Evolutionary conservation across 2,113 vertebrate species (phyloP).

Genomic region (Tinamus guttatus): DNA sequence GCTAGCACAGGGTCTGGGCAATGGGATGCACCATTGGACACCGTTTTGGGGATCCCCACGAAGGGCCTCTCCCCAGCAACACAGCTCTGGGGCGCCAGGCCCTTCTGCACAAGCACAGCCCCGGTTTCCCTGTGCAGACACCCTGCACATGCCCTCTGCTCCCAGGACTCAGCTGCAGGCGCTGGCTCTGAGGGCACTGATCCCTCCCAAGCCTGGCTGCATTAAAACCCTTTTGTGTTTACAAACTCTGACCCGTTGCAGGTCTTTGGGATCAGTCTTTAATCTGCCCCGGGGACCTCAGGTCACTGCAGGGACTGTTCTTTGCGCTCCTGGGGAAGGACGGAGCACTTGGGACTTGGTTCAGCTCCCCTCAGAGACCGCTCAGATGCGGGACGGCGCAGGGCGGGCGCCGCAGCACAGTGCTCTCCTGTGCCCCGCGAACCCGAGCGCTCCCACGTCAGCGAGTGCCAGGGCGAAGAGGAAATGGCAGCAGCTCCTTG

Average conservation of each 20-base stretch:
- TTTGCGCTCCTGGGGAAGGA: background rate
- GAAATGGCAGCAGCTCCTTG: rapidly evolving
- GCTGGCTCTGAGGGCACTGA: background rate
- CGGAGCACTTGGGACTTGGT: background rate
- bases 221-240: constrained; percentile 40
- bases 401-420: background rate
- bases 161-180: rapidly evolving
- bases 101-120: background rate
- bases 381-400: background rate
- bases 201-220: background rate
- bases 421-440: background rate
- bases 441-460: background rate
- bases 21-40: rapidly evolving
- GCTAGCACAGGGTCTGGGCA: rapidly evolving
- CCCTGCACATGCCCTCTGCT: rapidly evolving
- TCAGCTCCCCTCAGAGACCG: rapidly evolving
- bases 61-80: background rate
- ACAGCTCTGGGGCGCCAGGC: background rate
- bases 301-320: background rate
- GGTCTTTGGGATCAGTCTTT: constrained; percentile 40
- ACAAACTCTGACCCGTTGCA: background rate
- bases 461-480: background rate
- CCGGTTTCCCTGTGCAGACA: background rate
- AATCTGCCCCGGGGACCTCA: background rate
- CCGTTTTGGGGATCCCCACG: background rate